phyloP scores from a whole-genome alignment of 2,888 invertebrate species.

The Omphaloscelis lunosa region DNA sequence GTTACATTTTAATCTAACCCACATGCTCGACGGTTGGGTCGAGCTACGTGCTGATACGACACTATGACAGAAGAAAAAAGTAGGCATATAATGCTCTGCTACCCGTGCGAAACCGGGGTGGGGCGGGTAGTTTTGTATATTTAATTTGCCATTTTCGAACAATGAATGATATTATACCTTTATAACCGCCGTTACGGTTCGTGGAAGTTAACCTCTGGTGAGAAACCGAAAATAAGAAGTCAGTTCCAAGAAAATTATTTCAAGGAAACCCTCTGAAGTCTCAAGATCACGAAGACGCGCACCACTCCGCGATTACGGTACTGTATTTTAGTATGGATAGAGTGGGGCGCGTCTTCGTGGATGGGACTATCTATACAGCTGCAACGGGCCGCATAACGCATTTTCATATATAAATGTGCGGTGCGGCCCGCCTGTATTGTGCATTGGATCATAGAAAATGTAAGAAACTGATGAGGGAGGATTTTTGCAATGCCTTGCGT shows the following conservation, averaged over 20 bases:
- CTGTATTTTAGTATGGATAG: no score
- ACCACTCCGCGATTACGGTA: no score
- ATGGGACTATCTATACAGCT: not conserved
- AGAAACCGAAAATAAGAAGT: not conserved
- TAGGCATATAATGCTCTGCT: no score
- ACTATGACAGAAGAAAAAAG: no score
- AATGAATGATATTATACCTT: not conserved
- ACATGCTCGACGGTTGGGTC: no score
- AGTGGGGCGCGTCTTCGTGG: no score
- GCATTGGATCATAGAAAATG: no score
- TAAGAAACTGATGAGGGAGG: no score
- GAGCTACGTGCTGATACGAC: no score
- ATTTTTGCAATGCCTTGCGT: not conserved
- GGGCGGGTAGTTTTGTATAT: not conserved
- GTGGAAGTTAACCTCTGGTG: not conserved
- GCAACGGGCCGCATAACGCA: not conserved
- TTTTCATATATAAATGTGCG: not conserved
- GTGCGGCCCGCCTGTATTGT: not conserved
- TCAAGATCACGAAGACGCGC: no score
- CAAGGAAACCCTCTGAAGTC: not conserved
- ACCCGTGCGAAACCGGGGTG: no score
- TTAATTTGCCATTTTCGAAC: not conserved
- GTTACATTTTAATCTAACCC: no score
- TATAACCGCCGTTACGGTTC: not conserved
- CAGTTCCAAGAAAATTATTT: not conserved